phyloP scores from a whole-genome alignment of 2,113 vertebrate genomes.

The Bombycilla garrulus region DNA sequence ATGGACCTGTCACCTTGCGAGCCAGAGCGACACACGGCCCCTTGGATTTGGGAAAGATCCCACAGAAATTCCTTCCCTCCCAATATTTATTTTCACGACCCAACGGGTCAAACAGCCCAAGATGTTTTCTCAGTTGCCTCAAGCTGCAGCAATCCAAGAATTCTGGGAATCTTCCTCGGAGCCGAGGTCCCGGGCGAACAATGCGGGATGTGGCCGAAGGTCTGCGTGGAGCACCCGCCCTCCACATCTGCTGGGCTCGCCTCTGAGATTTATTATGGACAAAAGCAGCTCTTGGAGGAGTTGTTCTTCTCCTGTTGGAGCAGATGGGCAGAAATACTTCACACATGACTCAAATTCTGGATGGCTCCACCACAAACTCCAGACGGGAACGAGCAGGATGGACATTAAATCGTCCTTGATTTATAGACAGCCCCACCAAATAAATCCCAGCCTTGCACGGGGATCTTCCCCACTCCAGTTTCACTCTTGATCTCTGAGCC shows the following conservation, averaged over 20 bases:
- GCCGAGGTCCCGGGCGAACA: not conserved
- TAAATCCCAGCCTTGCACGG: slow-evolving; percentile 13
- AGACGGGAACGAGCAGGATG: not conserved
- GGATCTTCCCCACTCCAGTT: not conserved
- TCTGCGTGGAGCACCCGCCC: not conserved
- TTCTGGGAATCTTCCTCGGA: not conserved
- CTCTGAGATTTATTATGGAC: not conserved
- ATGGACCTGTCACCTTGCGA: accelerated
- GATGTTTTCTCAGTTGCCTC: slow-evolving; percentile 24
- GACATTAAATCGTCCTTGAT: not conserved
- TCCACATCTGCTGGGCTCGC: slow-evolving; percentile 50
- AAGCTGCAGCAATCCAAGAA: not conserved
- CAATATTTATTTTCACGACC: not conserved
- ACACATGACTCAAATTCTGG: slow-evolving; percentile 43
- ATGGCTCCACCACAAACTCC: not conserved
- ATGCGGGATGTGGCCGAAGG: not conserved
- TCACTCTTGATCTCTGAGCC: slow-evolving; percentile 13
- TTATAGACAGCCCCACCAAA: not conserved
- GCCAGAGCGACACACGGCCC: accelerated
- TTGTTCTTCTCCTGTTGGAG: not conserved
- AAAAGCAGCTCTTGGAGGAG: slow-evolving; percentile 46
- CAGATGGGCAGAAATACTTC: slow-evolving; percentile 47
- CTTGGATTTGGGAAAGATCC: not conserved
- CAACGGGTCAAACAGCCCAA: not conserved
- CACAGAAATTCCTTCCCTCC: not conserved